Base-by-base conservation (phyloP, 2,113 vertebrate species). In the Notothenia rossii region DNA sequence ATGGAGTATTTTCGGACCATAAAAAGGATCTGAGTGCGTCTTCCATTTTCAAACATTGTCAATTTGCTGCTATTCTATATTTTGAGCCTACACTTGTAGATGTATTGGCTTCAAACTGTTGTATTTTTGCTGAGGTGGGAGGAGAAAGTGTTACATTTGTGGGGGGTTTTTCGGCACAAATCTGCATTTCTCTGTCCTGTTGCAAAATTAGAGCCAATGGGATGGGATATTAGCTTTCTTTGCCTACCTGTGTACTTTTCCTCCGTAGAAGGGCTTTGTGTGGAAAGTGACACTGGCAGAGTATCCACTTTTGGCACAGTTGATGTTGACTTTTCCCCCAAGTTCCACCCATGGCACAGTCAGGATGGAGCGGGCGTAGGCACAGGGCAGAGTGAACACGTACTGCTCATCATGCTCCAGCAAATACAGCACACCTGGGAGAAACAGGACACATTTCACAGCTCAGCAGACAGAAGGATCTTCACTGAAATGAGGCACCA, bases 301-400 rank as follows among this genome's bases (percentile, higher is more conserved):
- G 86, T 97, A 98, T 5, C 97, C 97, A 0, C 94, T 97, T 89
- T 96, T 96, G 90, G 95, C 96, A 84, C 97, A 98, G 68, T 0
- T 93, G 90, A 98, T 97, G 81, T 88, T 96, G 77, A 97, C 96
- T 73, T 98, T 98, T 4, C 97, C 97, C 18, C 97, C 97, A 0
- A 98, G 95, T 90, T 98, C 97, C 92, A 98, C 96, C 97, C 97
- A 98, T 0, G 97, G 97, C 77, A 98, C 94, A 11, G 97, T 98
- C 64, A 98, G 96, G 84, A 98, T 98, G 0, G 97, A 98, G 65
- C 97, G 96, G 33, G 97, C 97, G 0, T 98, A 98, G 87, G 97
- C 97, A 87, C 96, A 97, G 13, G 97, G 97, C 84, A 98, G 90
- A 0, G 92, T 93, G 82, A 94, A 94, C 58, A 93, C 90, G 2